A percentile compares a stretch with the other conserved stretches of the same genome.
phyloP scores from a whole-genome alignment of 1,140 invertebrate genomes.

The fruit fly (Drosophila melanogaster) region DNA sequence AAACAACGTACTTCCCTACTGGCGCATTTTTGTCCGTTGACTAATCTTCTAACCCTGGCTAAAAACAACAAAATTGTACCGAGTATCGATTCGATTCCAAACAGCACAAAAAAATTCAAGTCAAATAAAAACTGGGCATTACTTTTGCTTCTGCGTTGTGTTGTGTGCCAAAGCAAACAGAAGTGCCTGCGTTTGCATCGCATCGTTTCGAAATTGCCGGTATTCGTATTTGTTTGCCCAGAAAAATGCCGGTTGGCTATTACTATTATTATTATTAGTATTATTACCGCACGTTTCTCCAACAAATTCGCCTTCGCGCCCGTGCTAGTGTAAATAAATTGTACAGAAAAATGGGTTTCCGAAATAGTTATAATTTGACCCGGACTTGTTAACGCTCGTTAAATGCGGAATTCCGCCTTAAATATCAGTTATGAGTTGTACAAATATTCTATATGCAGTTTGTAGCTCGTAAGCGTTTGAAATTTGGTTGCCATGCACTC shows the following conservation, averaged over 20 bases:
- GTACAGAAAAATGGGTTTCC: constrained; percentile 7
- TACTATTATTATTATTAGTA: constrained; percentile 12
- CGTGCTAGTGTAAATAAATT: constrained; percentile 24
- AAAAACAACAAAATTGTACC: constrained; percentile 42
- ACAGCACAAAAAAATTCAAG: constrained; percentile 31
- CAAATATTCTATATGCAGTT: constrained; percentile 6
- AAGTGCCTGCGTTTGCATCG: constrained; percentile 10
- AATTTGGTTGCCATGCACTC: constrained; percentile 19
- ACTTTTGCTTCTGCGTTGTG: constrained; percentile 37
- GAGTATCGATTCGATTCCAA: constrained; percentile 53
- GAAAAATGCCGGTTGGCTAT: constrained; percentile 51
- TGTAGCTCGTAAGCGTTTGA: constrained; percentile 9
- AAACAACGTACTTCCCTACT: constrained; percentile 24
- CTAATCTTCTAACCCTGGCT: constrained; percentile 27
- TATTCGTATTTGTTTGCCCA: constrained; percentile 42
- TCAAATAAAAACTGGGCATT: constrained; percentile 51
- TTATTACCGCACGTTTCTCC: no score
- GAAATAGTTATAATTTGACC: constrained; percentile 53
- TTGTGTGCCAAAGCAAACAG: constrained; percentile 32
- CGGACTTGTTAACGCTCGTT: constrained; percentile 40
- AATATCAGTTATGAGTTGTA: constrained; percentile 6
- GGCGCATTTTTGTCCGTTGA: constrained; percentile 59
- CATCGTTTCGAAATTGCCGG: constrained; percentile 42
- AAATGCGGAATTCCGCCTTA: constrained; percentile 8
- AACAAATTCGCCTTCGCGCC: constrained; percentile 20